Evolutionary conservation across 2,113 vertebrate genomes (phyloP).

Genomic region (Osmerus eperlanus): DNA sequence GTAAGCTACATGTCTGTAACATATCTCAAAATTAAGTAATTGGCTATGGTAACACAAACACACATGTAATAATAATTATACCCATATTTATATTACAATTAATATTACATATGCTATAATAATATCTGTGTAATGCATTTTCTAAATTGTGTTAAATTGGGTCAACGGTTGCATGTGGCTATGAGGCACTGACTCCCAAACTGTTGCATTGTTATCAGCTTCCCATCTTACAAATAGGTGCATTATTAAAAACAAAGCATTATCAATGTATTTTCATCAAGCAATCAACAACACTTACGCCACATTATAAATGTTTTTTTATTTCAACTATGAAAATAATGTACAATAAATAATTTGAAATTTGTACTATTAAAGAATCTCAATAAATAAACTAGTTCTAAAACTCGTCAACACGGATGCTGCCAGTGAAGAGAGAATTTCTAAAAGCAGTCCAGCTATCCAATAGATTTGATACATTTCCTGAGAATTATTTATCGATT

Average conservation of each 20-base stretch:
- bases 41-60: background rate
- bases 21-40: background rate
- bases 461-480: conserved; percentile 63
- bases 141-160: background rate
- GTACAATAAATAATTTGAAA: conserved; percentile 98
- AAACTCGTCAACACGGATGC: conserved; percentile 77
- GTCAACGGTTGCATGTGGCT: background rate
- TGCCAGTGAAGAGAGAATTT: conserved; percentile 61
- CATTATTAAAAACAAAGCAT: background rate
- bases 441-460: conserved; percentile 70
- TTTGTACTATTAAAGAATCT: conserved; percentile 90
- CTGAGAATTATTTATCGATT: conserved; percentile 77
- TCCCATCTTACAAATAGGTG: background rate
- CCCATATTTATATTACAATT: background rate
- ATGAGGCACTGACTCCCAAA: background rate
- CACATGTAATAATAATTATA: conserved; percentile 4
- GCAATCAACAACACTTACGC: conserved; percentile 54
- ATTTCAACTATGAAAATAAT: conserved; percentile 99
- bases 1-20: no score
- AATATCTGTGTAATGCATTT: background rate
- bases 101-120: background rate
- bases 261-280: background rate
- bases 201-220: background rate
- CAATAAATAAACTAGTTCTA: conserved; percentile 97
- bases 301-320: conserved; percentile 63